phyloP scores from a whole-genome alignment of 2,113 vertebrate genomes.

The Pollimyrus isidori region DNA sequence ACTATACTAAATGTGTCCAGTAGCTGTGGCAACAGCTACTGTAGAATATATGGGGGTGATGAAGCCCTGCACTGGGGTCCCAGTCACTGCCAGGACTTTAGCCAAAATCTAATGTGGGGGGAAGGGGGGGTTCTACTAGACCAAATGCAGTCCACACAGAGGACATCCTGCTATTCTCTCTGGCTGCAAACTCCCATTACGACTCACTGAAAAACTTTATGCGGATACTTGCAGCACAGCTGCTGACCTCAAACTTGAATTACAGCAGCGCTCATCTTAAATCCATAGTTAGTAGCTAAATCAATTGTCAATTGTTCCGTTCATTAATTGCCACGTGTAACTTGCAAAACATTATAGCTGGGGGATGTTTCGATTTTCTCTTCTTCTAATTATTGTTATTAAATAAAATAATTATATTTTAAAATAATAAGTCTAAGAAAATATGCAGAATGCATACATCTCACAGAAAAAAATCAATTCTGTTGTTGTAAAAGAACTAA shows the following conservation, averaged over 20 bases:
- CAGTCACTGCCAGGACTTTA: neutral
- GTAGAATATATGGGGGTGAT: neutral
- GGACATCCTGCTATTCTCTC: conserved; percentile 15
- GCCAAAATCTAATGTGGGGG: neutral
- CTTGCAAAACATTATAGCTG: neutral
- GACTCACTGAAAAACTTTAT: neutral
- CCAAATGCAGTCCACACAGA: neutral
- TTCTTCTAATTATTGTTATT: neutral
- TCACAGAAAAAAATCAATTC: neutral
- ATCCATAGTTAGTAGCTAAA: neutral
- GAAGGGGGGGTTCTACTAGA: neutral
- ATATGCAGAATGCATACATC: neutral
- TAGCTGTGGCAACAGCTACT: neutral
- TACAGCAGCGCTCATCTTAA: neutral
- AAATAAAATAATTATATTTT: neutral
- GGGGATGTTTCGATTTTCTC: neutral
- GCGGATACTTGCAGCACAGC: neutral
- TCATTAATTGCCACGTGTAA: neutral
- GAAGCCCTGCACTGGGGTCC: neutral
- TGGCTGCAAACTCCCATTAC: neutral
- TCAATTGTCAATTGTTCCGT: neutral
- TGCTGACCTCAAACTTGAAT: neutral
- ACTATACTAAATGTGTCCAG: neutral
- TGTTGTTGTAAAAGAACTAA: neutral
- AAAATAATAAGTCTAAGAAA: neutral